Evolutionary conservation across 2,113 vertebrate genomes (phyloP).

Genomic region (Meles meles): DNA sequence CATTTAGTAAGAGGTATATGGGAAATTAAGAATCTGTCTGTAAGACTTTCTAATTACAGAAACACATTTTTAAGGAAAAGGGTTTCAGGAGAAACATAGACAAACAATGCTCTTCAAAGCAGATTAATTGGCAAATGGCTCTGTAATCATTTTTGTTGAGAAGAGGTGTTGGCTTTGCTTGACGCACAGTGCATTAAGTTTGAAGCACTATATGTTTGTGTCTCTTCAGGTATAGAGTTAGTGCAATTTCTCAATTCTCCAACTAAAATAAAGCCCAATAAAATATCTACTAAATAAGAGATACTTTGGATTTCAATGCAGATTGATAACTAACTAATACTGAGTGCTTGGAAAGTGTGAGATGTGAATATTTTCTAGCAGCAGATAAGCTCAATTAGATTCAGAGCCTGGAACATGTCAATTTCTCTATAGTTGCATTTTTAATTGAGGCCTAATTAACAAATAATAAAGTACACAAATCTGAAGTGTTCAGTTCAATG

Average conservation of each 20-base stretch:
- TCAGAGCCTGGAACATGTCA: not conserved
- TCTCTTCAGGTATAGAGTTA: not conserved
- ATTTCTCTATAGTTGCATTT: not conserved
- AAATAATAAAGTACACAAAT: not conserved
- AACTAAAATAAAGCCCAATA: not conserved
- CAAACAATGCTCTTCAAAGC: not conserved
- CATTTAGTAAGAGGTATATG: not conserved
- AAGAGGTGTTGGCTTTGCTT: not conserved
- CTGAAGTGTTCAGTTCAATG: not conserved
- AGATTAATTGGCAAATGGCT: not conserved
- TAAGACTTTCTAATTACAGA: not conserved
- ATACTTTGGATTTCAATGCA: not conserved
- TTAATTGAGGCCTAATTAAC: not conserved
- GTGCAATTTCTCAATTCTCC: not conserved
- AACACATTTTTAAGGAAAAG: not conserved
- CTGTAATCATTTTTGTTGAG: not conserved
- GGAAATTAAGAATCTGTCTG: not conserved
- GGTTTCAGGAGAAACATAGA: not conserved
- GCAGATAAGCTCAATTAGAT: not conserved
- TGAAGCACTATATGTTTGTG: not conserved
- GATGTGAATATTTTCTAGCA: not conserved
- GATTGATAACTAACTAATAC: not conserved
- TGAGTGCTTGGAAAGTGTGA: not conserved
- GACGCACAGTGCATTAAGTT: not conserved
- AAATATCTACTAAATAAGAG: not conserved